Evolutionary conservation across 2,888 invertebrate species (phyloP), one percentile per base, ranked within the genome.

Genomic region (Pocota personata): DNA sequence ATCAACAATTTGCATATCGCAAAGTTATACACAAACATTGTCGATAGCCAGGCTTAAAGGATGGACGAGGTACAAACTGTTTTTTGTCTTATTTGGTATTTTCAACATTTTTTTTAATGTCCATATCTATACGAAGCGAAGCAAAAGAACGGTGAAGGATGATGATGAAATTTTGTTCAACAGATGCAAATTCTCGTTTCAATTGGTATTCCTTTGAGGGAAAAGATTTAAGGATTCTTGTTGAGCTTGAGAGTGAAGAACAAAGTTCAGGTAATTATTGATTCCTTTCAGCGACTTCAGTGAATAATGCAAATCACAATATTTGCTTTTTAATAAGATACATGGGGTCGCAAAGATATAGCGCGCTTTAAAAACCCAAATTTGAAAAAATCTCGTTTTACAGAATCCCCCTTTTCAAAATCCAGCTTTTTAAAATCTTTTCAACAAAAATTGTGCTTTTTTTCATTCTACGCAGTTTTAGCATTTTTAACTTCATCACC

Each of bases 1-100:
- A 79, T 80, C 80, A 79, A 84, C 79, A 84, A 79, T 84, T 84
- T 84, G 84, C 84, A 80, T 84, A 80, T 64, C 58, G 58, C 75
- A 84, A 71, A 50, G 84, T 80, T 64, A 66, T 80, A 75, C 78
- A 62, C 60, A 76, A 76, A 67, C 76, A 78, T 62, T 32, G 60
- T 52, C 52, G 52, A 69, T 78, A 60, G 77, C 40, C 60, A 6
- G 52, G 75, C 55, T 84, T 79, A 75, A 71, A 52, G 79, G 78
- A 69, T 55, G 69, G 52, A 60, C 69, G 48, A 16, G 52, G 52
- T 52, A 55, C 43, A 58, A 32, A 69, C 10, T 62, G 52, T 10
- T 43, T 40, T 40, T 67, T n/a, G n/a, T n/a, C n/a, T n/a, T n/a
- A n/a, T n/a, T 50, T 40, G 10, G 21, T 52, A 3, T 48, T 52